Percentiles rank a stretch among this genome's conserved stretches.
Conservation (phyloP, 1,140 invertebrate species). For the Vanessa tameamea region DNA sequence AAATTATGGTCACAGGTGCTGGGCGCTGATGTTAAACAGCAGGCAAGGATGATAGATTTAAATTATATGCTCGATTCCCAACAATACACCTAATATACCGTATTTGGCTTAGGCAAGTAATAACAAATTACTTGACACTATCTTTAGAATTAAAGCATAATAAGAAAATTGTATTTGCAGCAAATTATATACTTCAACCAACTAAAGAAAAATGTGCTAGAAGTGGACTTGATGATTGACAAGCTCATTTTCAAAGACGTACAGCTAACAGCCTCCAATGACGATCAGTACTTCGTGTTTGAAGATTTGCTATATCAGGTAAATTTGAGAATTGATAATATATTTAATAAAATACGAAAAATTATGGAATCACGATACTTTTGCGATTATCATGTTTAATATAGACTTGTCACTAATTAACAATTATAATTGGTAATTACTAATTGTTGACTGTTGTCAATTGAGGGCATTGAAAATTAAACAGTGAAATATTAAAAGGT, state of each 20-base stretch:
- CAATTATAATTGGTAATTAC: too few species aligned
- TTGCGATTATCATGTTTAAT: too few species aligned
- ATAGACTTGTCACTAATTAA: too few species aligned
- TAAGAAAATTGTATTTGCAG: slow-evolving; percentile 79
- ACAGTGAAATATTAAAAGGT: background rate
- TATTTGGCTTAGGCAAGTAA: too few species aligned
- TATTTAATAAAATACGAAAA: too few species aligned
- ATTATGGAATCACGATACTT: too few species aligned
- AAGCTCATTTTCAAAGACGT: slow-evolving; percentile 98
- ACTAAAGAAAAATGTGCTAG: slow-evolving; percentile 90
- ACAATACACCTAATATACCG: too few species aligned
- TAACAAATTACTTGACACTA: too few species aligned
- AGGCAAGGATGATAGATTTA: slow-evolving; percentile 71
- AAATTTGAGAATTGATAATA: slow-evolving; percentile 5
- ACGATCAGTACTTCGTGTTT: slow-evolving; percentile 99
- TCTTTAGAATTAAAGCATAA: background rate
- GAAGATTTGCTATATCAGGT: slow-evolving; percentile 97
- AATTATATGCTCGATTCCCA: background rate
- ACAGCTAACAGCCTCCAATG: slow-evolving; percentile 96
- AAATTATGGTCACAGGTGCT: slow-evolving; percentile 91
- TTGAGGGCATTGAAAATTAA: background rate
- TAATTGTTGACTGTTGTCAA: too few species aligned
- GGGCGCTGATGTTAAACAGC: slow-evolving; percentile 86
- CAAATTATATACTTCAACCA: slow-evolving; percentile 91
- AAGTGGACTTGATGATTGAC: slow-evolving; percentile 95